A percentile compares a stretch with the other conserved stretches of the same genome.
Evolutionary conservation across 2,113 vertebrate species (phyloP).

Genomic region (Nothobranchius kuhntae): DNA sequence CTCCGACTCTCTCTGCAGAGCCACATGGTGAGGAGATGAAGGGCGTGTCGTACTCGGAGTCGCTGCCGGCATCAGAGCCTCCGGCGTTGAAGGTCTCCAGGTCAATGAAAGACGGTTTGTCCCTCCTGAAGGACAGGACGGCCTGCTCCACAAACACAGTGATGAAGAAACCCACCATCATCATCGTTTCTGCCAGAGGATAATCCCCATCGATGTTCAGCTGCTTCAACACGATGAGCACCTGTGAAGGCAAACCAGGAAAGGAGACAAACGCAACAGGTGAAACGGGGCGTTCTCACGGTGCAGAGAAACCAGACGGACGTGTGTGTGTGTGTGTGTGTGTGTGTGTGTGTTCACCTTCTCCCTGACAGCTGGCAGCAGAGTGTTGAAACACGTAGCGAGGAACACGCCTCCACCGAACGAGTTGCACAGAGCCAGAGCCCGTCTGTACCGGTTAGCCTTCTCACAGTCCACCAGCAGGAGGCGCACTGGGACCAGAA

Average conservation of each 20-base stretch:
- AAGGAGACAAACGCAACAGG: too few species aligned
- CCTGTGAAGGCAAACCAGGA: slow-evolving; percentile 69
- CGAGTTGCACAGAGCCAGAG: slow-evolving; percentile 85
- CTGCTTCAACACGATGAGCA: slow-evolving; percentile 77
- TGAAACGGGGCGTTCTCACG: too few species aligned
- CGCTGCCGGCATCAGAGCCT: slow-evolving; percentile 88
- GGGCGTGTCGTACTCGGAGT: slow-evolving; percentile 92
- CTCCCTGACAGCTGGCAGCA: slow-evolving; percentile 86
- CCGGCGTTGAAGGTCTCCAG: slow-evolving; percentile 90
- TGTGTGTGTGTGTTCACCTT: slow-evolving; percentile 78
- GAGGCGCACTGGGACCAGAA: slow-evolving; percentile 87
- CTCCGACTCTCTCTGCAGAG: background rate
- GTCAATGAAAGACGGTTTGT: slow-evolving; percentile 90
- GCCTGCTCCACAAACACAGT: slow-evolving; percentile 90
- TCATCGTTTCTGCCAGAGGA: slow-evolving; percentile 89
- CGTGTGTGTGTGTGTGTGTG: background rate
- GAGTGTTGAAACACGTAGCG: slow-evolving; percentile 91
- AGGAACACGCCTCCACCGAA: slow-evolving; percentile 92
- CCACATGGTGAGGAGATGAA: slow-evolving; percentile 75
- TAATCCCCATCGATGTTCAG: slow-evolving; percentile 83
- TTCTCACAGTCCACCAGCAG: slow-evolving; percentile 82
- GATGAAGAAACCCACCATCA: slow-evolving; percentile 91
- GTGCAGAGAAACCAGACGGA: too few species aligned
- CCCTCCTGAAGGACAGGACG: slow-evolving; percentile 87
- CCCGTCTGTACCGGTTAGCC: slow-evolving; percentile 76